phyloP scores from a whole-genome alignment of 2,797 vertebrate species.

The Mustela erminea region DNA sequence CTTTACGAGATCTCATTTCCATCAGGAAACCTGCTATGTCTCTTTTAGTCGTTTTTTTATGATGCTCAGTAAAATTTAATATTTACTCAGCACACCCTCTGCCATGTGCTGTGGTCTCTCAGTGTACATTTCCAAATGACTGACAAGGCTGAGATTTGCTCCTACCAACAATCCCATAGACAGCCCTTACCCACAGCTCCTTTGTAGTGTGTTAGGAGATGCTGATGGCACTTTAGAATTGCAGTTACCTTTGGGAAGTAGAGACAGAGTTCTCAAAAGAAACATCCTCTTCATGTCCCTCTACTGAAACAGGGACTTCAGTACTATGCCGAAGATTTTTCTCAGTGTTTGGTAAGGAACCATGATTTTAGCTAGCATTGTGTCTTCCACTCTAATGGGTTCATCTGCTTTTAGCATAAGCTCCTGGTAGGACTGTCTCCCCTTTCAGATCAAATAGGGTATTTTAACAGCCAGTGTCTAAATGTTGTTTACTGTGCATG shows the following conservation, averaged over 20 bases:
- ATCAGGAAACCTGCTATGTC: background rate
- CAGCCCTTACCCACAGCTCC: background rate
- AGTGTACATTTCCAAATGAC: background rate
- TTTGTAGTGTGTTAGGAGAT: background rate
- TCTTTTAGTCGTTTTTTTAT: conserved; percentile 46
- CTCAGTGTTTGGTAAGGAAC: background rate
- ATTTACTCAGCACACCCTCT: background rate
- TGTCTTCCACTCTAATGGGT: background rate
- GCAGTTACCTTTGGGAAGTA: background rate
- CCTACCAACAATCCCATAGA: background rate
- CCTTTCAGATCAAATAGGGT: background rate
- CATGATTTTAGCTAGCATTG: background rate
- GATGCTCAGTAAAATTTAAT: background rate
- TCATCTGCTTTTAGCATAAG: background rate
- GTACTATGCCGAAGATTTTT: background rate
- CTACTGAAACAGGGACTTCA: background rate
- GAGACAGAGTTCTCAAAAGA: background rate
- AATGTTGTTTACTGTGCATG: background rate
- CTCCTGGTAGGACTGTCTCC: background rate
- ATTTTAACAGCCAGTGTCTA: background rate
- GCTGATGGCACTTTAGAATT: background rate
- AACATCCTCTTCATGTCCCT: background rate
- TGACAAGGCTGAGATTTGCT: background rate
- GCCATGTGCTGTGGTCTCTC: too few species aligned
- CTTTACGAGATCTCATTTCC: background rate